Evolutionary conservation across 2,888 invertebrate species (phyloP), one percentile per base, ranked within the genome.

Genomic region (Dexiosoma caninum): DNA sequence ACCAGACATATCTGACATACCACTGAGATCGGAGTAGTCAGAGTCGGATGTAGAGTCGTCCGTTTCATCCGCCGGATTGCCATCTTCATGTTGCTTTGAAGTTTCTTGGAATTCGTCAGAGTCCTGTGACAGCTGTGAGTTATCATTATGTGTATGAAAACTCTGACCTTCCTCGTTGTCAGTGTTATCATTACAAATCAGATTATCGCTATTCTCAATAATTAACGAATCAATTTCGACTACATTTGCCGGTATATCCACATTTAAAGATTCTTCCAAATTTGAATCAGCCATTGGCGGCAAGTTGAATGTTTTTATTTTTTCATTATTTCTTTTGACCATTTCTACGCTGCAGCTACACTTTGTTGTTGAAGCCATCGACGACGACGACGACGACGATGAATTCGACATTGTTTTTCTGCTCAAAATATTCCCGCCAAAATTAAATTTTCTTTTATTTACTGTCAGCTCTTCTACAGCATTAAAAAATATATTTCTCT

Each of bases 1-100:
- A 0, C 92, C 94, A 74, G 94, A 94, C 57, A 94, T 90, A 78
- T 93, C 93, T 2, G 94, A 94, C 2, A 87, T 75, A 8, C 86
- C 86, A 79, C 85, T 85, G 12, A 87, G 69, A 80, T 87, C 86
- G 0, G 89, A 89, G 66, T 86, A 88, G 53, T 86, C 86, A 12
- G 86, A 86, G 40, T 88, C 87, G 30, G 87, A 86, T 14, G 87
- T 85, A 10, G 86, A 84, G 2, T 86, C 85, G 23, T 85, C 84
- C 49, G 83, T 57, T 6, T 83, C 82, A 9, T 78, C 78, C 2
- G 32, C 78, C 12, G 71, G 79, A 21, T 84, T 82, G 49, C 84
- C 85, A n/a, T 85, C 84, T n/a, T 85, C 86, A 1, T 62, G 53
- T 32, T 67, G 72, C 9, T 64, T 69, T 2, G 55, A 62, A 64